Evolutionary conservation across 2,888 invertebrate genomes (phyloP).

Genomic region (Dichetophora obliterata): DNA sequence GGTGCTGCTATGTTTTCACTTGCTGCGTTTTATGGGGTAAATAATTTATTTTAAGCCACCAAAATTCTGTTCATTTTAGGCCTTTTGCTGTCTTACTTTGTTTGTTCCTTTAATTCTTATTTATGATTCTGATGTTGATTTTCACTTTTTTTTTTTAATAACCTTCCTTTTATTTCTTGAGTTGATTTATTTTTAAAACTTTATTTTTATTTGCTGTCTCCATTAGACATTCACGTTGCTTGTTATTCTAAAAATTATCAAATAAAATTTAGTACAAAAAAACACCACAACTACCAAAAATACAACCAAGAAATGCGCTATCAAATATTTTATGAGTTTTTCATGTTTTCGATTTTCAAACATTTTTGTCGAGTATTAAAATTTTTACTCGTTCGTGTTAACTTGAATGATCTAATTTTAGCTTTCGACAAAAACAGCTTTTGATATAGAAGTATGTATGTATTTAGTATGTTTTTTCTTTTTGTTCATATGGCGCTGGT

Average conservation of each 20-base stretch:
- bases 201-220: slow-evolving; percentile 6
- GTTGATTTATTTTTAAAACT: slow-evolving; percentile 5
- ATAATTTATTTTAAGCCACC: slow-evolving; percentile 34
- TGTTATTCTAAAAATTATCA: not conserved
- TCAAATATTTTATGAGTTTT: slow-evolving; percentile 34
- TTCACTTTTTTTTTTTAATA: slow-evolving; percentile 6
- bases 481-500: not conserved
- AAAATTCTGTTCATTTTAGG: slow-evolving; percentile 23
- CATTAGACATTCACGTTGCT: not conserved
- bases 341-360: slow-evolving; percentile 9
- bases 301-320: not conserved
- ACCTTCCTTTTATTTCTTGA: not conserved
- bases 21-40: slow-evolving; percentile 30
- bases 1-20: slow-evolving; percentile 20
- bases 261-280: slow-evolving; percentile 5
- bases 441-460: slow-evolving; percentile 12
- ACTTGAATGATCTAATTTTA: not conserved
- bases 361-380: not conserved
- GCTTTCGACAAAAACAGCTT: not conserved
- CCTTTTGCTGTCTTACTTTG: not conserved
- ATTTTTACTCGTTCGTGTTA: slow-evolving; percentile 28
- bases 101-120: not conserved
- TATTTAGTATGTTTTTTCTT: not conserved
- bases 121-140: not conserved
- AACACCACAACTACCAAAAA: slow-evolving; percentile 4